phyloP scores from a whole-genome alignment of 2,797 vertebrate species.

The Dipus sagitta region DNA sequence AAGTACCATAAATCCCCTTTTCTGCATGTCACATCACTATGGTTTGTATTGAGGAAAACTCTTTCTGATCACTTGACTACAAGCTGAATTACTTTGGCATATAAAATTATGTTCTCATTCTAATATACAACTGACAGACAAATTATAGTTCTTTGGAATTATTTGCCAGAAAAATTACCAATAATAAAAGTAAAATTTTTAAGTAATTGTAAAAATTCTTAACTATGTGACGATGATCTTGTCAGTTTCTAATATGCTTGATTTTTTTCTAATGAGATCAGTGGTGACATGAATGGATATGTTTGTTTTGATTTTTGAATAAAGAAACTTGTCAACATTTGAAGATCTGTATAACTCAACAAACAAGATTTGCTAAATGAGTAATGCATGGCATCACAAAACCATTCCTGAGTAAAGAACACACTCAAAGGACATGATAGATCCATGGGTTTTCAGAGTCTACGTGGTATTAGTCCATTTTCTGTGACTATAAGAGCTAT shows the following conservation, averaged over 20 bases:
- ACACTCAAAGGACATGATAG: background rate
- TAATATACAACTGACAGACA: conserved; percentile 5
- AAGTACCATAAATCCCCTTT: background rate
- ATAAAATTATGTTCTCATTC: background rate
- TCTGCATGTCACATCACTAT: background rate
- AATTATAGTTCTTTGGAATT: conserved; percentile 21
- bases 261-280: conserved; percentile 8
- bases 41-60: background rate
- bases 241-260: background rate
- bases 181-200: conserved; percentile 18
- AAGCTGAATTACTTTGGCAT: conserved; percentile 22
- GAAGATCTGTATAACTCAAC: background rate
- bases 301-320: background rate
- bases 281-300: background rate
- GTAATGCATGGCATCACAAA: background rate
- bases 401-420: background rate
- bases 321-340: background rate
- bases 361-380: background rate
- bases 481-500: background rate
- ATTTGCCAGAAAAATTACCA: conserved; percentile 6
- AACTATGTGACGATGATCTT: background rate
- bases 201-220: background rate
- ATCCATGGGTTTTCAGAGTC: conserved; percentile 14
- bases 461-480: background rate
- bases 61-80: background rate